Base-by-base conservation (phyloP, 2,888 invertebrate genomes). In the Meiosimyza decipiens region DNA sequence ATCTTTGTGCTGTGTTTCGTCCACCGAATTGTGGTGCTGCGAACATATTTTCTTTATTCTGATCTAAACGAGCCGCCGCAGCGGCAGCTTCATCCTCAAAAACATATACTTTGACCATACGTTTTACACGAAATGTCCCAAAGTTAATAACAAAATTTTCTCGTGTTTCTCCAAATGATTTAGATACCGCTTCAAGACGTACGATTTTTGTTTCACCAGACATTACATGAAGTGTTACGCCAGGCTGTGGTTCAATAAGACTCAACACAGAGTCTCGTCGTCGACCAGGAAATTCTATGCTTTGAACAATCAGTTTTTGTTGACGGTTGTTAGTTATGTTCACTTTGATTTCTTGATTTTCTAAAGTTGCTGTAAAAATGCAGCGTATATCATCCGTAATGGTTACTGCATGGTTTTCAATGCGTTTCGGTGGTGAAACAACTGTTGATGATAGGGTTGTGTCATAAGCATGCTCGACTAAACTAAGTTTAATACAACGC, bases 311-410 rank as follows among this genome's bases (percentile, higher is more conserved):
- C 1, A 83, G 68, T 2, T 11, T 12, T 1, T 79, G 79, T 3
- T 77, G 74, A 4, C 77, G 72, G 13, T 81, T 81, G 40, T 84
- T 85, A 6, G 47, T 76, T 0, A 84, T 5, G 1, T 72, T 75
- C 0, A 84, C 66, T 0, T 79, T 75, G 1, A 82, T 40, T 1
- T 71, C 65, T 3, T 81, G 72, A 1, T 80, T 83, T 77, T 89
- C 87, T 57, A 86, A 85, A n/a, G 89, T 80, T 47, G 88, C 83
- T 6, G 83, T 79, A 80, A 87, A 84, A 7, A 84, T 82, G 71
- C 90, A 82, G 47, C 81, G 82, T 33, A 88, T 80, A 68, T 88
- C 75, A 6, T 89, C 88, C 15, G 89, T 89, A 47, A 94, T 86
- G 50, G 86, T 81, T 22, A 94, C 87, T 9, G 89, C 89, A 73